phyloP scores from a whole-genome alignment of 2,113 vertebrate species.

The Pangasianodon hypophthalmus region DNA sequence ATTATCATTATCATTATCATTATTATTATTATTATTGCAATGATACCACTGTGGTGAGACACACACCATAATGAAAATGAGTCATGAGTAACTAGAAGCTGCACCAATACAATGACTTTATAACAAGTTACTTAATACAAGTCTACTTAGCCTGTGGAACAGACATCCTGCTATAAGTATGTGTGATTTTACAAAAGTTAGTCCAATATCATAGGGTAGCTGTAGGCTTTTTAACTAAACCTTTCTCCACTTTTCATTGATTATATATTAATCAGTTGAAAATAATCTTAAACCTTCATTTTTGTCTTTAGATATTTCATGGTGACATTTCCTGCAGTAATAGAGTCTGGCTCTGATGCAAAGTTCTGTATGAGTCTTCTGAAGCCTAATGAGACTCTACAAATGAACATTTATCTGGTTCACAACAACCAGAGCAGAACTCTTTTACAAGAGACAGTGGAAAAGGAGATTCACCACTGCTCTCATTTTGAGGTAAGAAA shows the following conservation, averaged over 20 bases:
- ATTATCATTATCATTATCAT: no score
- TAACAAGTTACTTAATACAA: background rate
- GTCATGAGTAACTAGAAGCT: no score
- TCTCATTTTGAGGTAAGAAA: slow-evolving; percentile 58
- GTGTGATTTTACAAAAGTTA: background rate
- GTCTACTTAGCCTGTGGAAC: no score
- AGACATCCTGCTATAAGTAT: background rate
- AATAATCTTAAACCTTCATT: background rate
- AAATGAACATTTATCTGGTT: no score
- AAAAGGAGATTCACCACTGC: slow-evolving; percentile 59
- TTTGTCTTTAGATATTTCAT: no score
- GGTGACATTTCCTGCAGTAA: slow-evolving; percentile 67
- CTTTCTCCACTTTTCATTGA: no score
- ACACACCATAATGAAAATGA: background rate
- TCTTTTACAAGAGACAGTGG: slow-evolving; percentile 37
- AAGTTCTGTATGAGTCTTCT: slow-evolving; percentile 66
- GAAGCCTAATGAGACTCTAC: slow-evolving; percentile 60
- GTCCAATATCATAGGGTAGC: background rate
- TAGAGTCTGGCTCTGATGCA: slow-evolving; percentile 64
- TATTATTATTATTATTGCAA: no score
- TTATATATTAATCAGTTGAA: no score
- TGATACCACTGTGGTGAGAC: no score
- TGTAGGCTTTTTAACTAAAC: background rate
- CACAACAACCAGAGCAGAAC: slow-evolving; percentile 13
- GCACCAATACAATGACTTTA: background rate